These are phyloP conservation scores for Callopanchax toddi DNA, from an alignment of 2,113 vertebrate species.

Conservation along the genomic window DNA sequence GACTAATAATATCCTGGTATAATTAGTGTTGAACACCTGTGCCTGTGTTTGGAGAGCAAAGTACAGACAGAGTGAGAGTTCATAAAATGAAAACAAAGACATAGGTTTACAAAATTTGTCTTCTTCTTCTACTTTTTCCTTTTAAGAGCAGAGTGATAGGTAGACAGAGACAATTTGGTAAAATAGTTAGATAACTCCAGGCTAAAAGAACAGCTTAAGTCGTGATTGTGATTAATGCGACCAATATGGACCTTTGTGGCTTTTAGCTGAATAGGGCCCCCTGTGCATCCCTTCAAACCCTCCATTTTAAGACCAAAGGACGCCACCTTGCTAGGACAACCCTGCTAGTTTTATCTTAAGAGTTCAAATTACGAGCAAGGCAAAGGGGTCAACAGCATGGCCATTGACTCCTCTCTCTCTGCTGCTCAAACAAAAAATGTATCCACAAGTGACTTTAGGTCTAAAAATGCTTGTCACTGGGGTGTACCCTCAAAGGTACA, in stretches of 20 bases:
- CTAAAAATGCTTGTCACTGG: too few relatives aligned
- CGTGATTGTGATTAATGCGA: slow-evolving; percentile 63
- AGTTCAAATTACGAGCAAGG: slow-evolving; percentile 72
- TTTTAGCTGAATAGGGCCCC: slow-evolving; percentile 43
- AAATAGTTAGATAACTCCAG: slow-evolving; percentile 61
- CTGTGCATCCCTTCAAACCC: slow-evolving; percentile 36
- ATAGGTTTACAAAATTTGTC: slow-evolving; percentile 9
- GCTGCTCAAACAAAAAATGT: too few relatives aligned
- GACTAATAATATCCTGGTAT: slow-evolving; percentile 74
- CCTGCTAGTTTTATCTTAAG: slow-evolving; percentile 61
- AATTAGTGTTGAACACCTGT: slow-evolving; percentile 74
- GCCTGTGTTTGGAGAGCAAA: slow-evolving; percentile 28
- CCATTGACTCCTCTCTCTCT: slow-evolving; percentile 59
- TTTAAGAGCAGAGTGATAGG: slow-evolving; percentile 26
- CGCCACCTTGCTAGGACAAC: slow-evolving; percentile 50
- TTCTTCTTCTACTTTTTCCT: slow-evolving; percentile 11
- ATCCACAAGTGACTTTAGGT: too few relatives aligned
- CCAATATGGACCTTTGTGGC: slow-evolving; percentile 44
- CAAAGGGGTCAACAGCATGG: slow-evolving; percentile 71
- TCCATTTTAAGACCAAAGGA: slow-evolving; percentile 57
- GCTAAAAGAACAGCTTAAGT: slow-evolving; percentile 65
- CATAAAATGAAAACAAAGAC: slow-evolving; percentile 36
- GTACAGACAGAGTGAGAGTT: slow-evolving; percentile 33
- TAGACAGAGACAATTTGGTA: slow-evolving; percentile 53
- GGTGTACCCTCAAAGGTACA: too few relatives aligned